Evolutionary conservation across 2,797 vertebrate genomes (phyloP), one percentile per base, ranked within the genome.

Genomic region (Erpetoichthys calabaricus): DNA sequence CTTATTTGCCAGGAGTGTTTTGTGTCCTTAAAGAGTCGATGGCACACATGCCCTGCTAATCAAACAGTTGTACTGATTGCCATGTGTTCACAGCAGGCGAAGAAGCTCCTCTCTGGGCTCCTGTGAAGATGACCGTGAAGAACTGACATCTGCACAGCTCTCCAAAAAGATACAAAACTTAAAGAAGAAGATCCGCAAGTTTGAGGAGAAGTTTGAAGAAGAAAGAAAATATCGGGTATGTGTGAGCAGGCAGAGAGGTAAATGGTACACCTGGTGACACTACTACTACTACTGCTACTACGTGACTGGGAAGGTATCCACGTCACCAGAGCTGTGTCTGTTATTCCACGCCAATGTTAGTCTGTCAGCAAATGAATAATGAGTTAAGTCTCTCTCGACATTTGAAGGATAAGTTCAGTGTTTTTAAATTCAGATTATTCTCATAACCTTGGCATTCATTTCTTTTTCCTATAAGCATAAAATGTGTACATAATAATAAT

Each of bases 121-220:
- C 0, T 91, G 96, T 4, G 93, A 97, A 0, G 89, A 96, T 5
- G 87, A 87, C 51, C 86, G 86, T 63, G 86, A 87, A 65, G 92
- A 97, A 69, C 71, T 98, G 65, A 94, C 92, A 0, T 84, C 90
- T 0, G 89, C 86, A 0, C 96, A 99, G 58, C 86, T 98, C 67
- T 92, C 94, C 0, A 90, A 92, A 60, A 89, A 89, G 73, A 96
- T 99, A 70, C 95, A 98, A 57, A 79, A 81, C 8, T 80, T 99
- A 55, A 98, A 95, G 78, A 98, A 93, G 63, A 99, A 99, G 76
- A 99, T 99, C 68, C 86, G 89, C 64, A 87, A 82, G 64, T 99
- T 88, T 42, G 96, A 99, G 68, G 94, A 99, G 59, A 90, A 67
- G 71, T 98, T 97, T 0, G 92, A 98, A 75, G 92, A 99, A 47